Evolutionary conservation across 2,113 vertebrate genomes (phyloP), one percentile per base, ranked within the genome.

Genomic region (Amblyopsis rosae): DNA sequence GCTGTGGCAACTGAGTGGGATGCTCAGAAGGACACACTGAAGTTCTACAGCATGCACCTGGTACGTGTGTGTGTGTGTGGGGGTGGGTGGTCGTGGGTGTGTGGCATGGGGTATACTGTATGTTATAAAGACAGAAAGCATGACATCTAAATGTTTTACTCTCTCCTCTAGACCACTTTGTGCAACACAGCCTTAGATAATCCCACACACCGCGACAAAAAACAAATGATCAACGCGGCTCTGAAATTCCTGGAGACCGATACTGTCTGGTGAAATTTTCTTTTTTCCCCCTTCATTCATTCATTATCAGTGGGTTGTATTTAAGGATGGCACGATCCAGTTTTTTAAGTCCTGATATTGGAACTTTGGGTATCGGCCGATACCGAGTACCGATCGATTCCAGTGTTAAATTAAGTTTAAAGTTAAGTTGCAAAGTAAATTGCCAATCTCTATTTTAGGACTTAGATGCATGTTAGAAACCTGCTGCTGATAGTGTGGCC

Each of bases 1-100:
- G 96, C 96, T 0, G 96, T 99, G 68, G 98, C 98, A 13, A 97
- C 95, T 0, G 97, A 99, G 46, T 99, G 98, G 98, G 97, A 98
- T 57, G 90, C 91, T 77, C 98, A 99, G 90, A 94, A 82, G 61
- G 96, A 98, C 69, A 95, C 94, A 1, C 93, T 99, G 75, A 97
- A 97, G 86, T 94, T 94, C 87, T 98, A 96, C 91, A 93, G 95
- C 0, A 99, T 99, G 98, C 98, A 99, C 16, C 76, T 99, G 94
- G 97, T 98, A 91, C 75, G 64, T 4, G 32, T 6, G 10, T 72
- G 72, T 68, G 3, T 50, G 1, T 8, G 9, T 0, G 10, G 1
- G 45, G 5, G 1, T 3, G 17, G 9, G 46, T 32, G 1, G n/a
- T 10, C 0, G 19, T 55, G 58, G 12, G 17, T 19, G 54, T 49